These are phyloP conservation scores for Tetramorium simillimum DNA, from an alignment of 1,140 invertebrate species.

Conservation along the genomic window DNA sequence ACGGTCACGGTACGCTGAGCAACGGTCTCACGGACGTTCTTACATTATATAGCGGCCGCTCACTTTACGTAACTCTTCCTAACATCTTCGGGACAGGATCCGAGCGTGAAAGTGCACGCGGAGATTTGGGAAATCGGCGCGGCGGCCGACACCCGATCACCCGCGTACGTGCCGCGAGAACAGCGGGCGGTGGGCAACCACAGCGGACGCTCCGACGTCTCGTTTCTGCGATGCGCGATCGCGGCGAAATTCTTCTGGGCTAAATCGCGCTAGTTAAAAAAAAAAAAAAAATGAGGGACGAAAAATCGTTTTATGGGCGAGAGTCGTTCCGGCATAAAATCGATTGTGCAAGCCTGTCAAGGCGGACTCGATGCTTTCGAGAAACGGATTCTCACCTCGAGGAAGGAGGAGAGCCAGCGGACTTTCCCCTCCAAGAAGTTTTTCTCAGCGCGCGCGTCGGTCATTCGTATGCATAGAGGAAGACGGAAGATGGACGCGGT, in stretches of 20 bases:
- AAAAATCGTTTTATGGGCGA: slow-evolving; percentile 22
- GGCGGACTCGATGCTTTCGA: slow-evolving; percentile 36
- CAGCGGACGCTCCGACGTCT: not conserved
- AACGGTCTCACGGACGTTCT: slow-evolving; percentile 58
- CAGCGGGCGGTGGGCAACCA: too few relatives aligned
- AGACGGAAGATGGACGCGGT: slow-evolving; percentile 18
- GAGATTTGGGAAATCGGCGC: slow-evolving; percentile 33
- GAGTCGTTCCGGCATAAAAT: slow-evolving; percentile 21
- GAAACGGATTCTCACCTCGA: slow-evolving; percentile 41
- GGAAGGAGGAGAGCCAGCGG: not conserved
- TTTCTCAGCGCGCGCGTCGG: slow-evolving; percentile 27
- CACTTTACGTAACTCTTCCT: slow-evolving; percentile 66
- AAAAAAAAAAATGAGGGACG: not conserved
- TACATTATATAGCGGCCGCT: slow-evolving; percentile 35
- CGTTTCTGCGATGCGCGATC: not conserved
- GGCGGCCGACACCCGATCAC: too few relatives aligned
- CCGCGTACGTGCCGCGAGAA: not conserved
- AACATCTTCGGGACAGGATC: slow-evolving; percentile 22
- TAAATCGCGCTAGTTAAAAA: not conserved
- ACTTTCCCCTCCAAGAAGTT: slow-evolving; percentile 67
- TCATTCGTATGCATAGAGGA: slow-evolving; percentile 64
- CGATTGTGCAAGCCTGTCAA: slow-evolving; percentile 20
- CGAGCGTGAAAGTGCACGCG: not conserved
- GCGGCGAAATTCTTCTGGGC: not conserved
- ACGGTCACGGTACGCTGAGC: slow-evolving; percentile 75